Conservation (phyloP, 2,888 invertebrate species). For the Onchidella celtica region DNA sequence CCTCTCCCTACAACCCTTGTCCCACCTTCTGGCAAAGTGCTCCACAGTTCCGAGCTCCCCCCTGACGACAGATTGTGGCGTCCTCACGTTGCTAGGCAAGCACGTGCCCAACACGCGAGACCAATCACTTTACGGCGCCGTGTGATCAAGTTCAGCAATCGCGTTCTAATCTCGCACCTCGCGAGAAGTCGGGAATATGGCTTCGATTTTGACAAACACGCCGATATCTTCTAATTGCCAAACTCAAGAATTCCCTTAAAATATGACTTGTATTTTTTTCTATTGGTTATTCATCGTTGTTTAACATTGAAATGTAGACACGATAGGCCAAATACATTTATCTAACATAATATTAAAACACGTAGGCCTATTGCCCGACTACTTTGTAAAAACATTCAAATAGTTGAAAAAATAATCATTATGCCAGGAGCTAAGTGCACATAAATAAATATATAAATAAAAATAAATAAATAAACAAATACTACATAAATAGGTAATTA, state of each 20-base stretch:
- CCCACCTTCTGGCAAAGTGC: conserved; percentile 2
- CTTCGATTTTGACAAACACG: background rate
- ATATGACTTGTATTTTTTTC: no score
- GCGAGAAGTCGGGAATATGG: background rate
- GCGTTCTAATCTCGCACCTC: conserved; percentile 16
- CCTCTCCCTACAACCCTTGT: background rate
- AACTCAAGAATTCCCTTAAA: background rate
- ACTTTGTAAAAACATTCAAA: no score
- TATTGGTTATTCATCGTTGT: no score
- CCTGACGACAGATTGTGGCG: conserved; percentile 39
- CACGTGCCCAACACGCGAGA: conserved; percentile 37
- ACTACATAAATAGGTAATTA: no score
- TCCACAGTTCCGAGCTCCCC: background rate
- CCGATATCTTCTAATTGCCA: background rate
- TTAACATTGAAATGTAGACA: no score
- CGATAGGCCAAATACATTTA: no score
- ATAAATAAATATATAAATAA: no score
- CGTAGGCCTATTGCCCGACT: no score
- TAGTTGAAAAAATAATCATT: no score
- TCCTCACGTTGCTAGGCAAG: conserved; percentile 42
- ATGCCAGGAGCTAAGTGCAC: no score
- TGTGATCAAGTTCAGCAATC: conserved; percentile 9
- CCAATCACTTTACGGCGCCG: conserved; percentile 31
- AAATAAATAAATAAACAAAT: no score
- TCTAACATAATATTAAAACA: no score